These are phyloP conservation scores for Nansenia antarctica DNA, from an alignment of 2,113 vertebrate species.

Conservation along the genomic window DNA sequence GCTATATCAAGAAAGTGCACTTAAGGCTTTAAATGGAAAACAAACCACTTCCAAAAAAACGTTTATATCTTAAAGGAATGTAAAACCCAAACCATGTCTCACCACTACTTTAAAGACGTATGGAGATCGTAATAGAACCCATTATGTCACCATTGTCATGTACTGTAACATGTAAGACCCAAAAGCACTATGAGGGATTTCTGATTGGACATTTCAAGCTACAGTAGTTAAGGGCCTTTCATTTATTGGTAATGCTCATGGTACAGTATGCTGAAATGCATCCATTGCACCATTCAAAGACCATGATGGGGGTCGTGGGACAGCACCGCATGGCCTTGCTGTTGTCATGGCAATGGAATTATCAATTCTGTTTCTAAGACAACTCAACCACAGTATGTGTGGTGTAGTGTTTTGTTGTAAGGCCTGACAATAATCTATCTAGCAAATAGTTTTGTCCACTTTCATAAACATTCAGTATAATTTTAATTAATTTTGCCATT, in stretches of 20 bases:
- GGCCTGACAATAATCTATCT: too few species aligned
- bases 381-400: too few species aligned
- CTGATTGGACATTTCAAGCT: neutral
- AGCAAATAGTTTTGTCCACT: neutral
- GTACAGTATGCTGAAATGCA: neutral
- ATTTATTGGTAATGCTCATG: neutral
- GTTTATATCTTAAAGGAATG: neutral
- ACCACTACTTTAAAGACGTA: neutral
- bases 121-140: neutral
- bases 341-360: conserved; percentile 69
- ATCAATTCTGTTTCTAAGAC: conserved; percentile 23
- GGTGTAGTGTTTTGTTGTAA: neutral
- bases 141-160: neutral
- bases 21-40: neutral
- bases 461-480: neutral
- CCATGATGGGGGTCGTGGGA: conserved; percentile 46
- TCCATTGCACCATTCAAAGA: neutral
- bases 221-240: neutral
- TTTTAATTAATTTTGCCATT: too few species aligned
- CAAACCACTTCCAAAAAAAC: neutral
- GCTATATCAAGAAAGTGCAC: neutral
- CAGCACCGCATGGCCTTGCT: conserved; percentile 51
- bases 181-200: neutral
- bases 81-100: neutral
- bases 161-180: neutral